These are phyloP conservation scores for Coronaproctus castanopsis DNA, from an alignment of 2,888 invertebrate genomes.

Conservation along the genomic window DNA sequence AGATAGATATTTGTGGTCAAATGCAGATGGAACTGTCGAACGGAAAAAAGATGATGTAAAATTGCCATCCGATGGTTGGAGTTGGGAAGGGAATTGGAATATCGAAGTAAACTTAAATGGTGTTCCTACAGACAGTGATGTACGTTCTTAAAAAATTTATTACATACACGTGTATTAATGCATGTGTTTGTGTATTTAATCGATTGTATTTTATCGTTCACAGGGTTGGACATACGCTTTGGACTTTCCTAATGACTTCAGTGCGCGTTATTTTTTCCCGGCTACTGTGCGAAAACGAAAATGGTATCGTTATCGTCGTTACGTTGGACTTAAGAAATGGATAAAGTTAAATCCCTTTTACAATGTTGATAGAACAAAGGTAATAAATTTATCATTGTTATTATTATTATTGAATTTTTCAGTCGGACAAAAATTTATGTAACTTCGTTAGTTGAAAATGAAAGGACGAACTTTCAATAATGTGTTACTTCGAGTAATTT, in stretches of 20 bases:
- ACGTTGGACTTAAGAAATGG: slow-evolving; percentile 80
- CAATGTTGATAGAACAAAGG: slow-evolving; percentile 58
- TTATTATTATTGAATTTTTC: too few species aligned
- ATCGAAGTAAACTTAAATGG: slow-evolving; percentile 65
- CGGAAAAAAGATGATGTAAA: slow-evolving; percentile 59
- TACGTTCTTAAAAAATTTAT: slow-evolving; percentile 21
- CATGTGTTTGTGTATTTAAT: neutral
- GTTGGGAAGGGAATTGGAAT: slow-evolving; percentile 91
- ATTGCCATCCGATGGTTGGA: slow-evolving; percentile 84
- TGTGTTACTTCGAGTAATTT: too few species aligned
- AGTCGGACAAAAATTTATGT: too few species aligned
- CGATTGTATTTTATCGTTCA: neutral
- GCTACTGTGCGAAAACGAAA: slow-evolving; percentile 73
- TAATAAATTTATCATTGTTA: slow-evolving; percentile 21
- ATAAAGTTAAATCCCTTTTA: slow-evolving; percentile 73
- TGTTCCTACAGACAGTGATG: slow-evolving; percentile 70
- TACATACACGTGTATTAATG: neutral
- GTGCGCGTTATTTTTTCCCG: slow-evolving; percentile 64
- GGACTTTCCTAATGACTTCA: slow-evolving; percentile 70
- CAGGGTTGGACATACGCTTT: slow-evolving; percentile 78
- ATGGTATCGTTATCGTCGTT: slow-evolving; percentile 72
- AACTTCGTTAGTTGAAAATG: too few species aligned
- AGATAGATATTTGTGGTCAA: slow-evolving; percentile 70
- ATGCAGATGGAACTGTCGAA: slow-evolving; percentile 57
- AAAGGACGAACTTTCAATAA: too few species aligned